A percentile compares a stretch with the other conserved stretches of the same genome.
phyloP scores from a whole-genome alignment of 2,888 invertebrate species.

The Meta bourneti region DNA sequence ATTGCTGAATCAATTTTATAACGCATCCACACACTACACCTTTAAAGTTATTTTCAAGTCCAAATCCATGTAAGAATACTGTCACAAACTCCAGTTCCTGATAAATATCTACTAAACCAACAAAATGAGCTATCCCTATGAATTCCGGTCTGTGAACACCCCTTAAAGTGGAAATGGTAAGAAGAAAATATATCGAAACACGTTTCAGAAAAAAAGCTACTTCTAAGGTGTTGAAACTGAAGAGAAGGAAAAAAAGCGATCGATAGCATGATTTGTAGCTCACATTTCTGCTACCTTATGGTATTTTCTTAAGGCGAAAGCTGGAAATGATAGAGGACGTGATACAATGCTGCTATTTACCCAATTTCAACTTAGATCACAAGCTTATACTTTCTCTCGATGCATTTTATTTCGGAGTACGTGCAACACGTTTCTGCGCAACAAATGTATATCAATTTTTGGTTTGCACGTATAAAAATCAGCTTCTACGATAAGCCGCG shows the following conservation, averaged over 20 bases:
- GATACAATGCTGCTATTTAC: conserved; percentile 20
- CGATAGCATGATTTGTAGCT: conserved; percentile 48
- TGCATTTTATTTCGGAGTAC: background rate
- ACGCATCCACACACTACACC: background rate
- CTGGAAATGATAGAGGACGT: conserved; percentile 19
- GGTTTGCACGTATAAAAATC: background rate
- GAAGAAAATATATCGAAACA: background rate
- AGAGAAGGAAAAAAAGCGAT: conserved; percentile 35
- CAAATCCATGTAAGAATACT: background rate
- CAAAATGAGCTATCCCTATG: background rate
- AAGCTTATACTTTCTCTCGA: background rate
- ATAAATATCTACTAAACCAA: background rate
- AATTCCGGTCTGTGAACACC: background rate
- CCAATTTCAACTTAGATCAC: background rate
- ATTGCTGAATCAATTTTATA: background rate
- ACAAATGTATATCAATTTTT: background rate
- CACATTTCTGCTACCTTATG: conserved; percentile 26
- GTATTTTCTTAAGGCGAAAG: conserved; percentile 16
- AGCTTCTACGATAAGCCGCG: background rate
- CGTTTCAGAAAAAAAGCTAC: conserved; percentile 12
- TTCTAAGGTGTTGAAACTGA: conserved; percentile 29
- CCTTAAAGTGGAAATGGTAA: background rate
- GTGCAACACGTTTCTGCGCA: background rate
- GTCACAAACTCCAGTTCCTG: background rate
- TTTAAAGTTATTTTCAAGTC: background rate